Evolutionary conservation across 2,797 vertebrate species (phyloP).

Genomic region (Sciurus vulgaris): DNA sequence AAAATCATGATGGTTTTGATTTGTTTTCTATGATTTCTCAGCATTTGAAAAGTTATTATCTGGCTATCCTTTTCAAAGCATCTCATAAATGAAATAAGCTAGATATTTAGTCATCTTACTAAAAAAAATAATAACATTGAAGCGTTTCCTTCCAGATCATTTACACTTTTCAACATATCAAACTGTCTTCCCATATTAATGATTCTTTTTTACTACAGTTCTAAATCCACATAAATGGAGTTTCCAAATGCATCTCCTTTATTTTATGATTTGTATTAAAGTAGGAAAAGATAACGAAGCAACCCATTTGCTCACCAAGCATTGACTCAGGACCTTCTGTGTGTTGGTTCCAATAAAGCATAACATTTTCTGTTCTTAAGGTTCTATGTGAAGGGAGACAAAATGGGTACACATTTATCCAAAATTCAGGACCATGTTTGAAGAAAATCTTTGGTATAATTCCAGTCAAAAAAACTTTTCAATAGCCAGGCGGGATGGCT

Average conservation of each 20-base stretch:
- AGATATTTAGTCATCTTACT: not conserved
- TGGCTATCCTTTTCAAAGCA: not conserved
- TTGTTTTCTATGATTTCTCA: not conserved
- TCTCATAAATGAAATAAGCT: not conserved
- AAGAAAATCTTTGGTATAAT: not conserved
- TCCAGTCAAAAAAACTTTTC: not conserved
- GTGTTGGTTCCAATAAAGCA: not conserved
- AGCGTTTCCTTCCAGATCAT: not conserved
- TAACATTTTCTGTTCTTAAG: not conserved
- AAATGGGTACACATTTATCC: not conserved
- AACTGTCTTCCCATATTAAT: not conserved
- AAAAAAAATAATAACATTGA: not conserved
- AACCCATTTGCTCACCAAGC: not conserved
- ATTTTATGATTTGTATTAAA: conserved; percentile 23
- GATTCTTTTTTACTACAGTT: not conserved
- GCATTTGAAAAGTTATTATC: not conserved
- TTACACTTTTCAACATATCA: not conserved
- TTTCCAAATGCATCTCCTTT: not conserved
- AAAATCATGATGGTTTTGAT: not conserved
- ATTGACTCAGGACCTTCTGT: not conserved
- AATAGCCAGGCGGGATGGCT: no score
- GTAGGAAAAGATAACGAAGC: not conserved
- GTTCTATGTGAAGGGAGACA: not conserved
- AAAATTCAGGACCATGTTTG: not conserved
- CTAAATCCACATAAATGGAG: not conserved